phyloP scores from a whole-genome alignment of 2,113 vertebrate species.

The Saimiri boliviensis region DNA sequence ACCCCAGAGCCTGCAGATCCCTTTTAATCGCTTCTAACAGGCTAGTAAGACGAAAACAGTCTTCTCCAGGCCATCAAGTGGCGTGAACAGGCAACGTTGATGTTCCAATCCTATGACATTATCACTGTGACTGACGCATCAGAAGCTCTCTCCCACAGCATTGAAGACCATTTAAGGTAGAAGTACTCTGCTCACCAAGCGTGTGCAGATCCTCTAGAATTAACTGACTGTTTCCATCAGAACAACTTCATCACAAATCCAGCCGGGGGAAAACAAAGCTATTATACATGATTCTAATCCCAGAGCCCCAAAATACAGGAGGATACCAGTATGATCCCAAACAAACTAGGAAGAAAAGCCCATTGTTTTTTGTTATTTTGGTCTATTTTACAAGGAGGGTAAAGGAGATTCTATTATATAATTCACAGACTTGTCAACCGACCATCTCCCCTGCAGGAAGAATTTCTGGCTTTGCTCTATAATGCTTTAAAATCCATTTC shows the following conservation, averaged over 20 bases:
- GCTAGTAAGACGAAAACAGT: neutral
- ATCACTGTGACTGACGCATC: neutral
- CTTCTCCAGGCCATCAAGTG: neutral
- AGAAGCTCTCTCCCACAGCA: neutral
- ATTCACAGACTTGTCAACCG: neutral
- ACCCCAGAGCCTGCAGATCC: neutral
- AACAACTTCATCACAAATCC: neutral
- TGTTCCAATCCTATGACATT: neutral
- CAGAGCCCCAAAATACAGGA: neutral
- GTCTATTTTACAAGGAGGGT: neutral
- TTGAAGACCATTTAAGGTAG: conserved; percentile 38
- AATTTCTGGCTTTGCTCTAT: conserved; percentile 23
- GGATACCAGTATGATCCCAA: conserved; percentile 31
- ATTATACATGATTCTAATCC: neutral
- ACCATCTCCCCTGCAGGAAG: conserved; percentile 16
- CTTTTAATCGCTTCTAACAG: neutral
- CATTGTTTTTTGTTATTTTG: neutral
- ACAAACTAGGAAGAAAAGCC: conserved; percentile 41
- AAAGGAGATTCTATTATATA: neutral
- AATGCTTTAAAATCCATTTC: neutral
- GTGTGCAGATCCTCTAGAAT: neutral
- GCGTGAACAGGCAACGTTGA: accelerated
- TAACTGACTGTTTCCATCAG: neutral
- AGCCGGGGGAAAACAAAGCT: conserved; percentile 31
- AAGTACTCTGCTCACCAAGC: neutral